Evolutionary conservation across 2,888 invertebrate species (phyloP).

Genomic region (Phaedon cochleariae): DNA sequence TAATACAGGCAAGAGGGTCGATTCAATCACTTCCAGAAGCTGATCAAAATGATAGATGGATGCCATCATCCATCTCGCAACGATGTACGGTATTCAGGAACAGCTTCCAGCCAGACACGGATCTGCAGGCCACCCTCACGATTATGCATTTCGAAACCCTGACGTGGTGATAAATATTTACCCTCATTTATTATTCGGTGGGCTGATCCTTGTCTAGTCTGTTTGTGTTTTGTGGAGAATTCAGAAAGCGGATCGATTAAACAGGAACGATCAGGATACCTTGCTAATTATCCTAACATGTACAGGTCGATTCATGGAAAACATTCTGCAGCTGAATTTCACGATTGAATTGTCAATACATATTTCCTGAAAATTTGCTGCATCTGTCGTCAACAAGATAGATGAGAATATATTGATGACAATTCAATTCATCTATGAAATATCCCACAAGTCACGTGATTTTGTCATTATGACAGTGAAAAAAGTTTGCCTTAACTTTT

Average conservation of each 20-base stretch:
- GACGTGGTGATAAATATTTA: neutral
- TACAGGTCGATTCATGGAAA: too few species aligned
- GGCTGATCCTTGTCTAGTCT: neutral
- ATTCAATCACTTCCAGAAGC: slow-evolving; percentile 55
- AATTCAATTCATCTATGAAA: too few species aligned
- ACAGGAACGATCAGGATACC: too few species aligned
- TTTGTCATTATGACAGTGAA: too few species aligned
- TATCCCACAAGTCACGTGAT: too few species aligned
- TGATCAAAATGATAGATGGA: slow-evolving; percentile 59
- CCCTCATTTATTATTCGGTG: neutral
- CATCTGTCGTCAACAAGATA: too few species aligned
- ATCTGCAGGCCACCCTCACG: neutral
- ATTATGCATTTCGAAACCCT: neutral
- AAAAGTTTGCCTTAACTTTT: too few species aligned
- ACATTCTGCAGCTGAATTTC: too few species aligned
- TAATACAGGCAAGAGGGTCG: neutral
- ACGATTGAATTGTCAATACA: too few species aligned
- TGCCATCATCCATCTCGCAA: slow-evolving; percentile 54
- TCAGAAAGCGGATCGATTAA: neutral
- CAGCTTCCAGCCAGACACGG: neutral
- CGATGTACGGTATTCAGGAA: neutral
- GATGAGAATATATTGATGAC: too few species aligned
- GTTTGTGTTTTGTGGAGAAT: neutral
- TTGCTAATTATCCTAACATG: too few species aligned
- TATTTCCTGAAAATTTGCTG: too few species aligned